These are phyloP conservation scores for Eilema sororculum DNA, from an alignment of 2,888 invertebrate genomes.

Conservation along the genomic window DNA sequence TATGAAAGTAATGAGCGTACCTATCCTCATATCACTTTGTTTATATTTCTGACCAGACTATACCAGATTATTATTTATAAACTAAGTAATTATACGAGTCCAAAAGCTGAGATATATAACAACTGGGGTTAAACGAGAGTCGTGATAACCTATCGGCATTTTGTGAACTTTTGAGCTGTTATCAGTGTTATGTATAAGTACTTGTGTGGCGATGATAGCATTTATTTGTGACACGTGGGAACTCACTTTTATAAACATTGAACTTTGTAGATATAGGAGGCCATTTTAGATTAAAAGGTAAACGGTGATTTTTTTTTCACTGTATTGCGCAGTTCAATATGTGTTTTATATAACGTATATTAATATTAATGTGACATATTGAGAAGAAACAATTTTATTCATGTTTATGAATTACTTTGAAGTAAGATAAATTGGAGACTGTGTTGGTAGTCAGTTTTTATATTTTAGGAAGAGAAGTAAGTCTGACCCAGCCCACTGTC, in stretches of 20 bases:
- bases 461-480: too few species aligned
- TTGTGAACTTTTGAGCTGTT: conserved; percentile 6
- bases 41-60: not conserved
- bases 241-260: not conserved
- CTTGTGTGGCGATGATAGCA: conserved; percentile 7
- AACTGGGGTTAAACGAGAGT: conserved; percentile 12
- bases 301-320: not conserved
- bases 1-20: not conserved
- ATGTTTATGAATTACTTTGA: too few species aligned
- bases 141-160: conserved; percentile 19
- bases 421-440: too few species aligned
- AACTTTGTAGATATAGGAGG: not conserved
- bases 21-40: not conserved
- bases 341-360: too few species aligned
- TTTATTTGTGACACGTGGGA: conserved; percentile 18
- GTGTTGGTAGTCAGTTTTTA: too few species aligned
- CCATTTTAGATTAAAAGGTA: conserved; percentile 12
- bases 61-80: not conserved
- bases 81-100: not conserved
- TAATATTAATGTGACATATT: too few species aligned
- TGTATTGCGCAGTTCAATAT: not conserved
- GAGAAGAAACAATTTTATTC: too few species aligned
- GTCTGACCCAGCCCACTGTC: too few species aligned
- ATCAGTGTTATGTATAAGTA: conserved; percentile 12
- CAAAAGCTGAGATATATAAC: conserved; percentile 9